Evolutionary conservation across 2,113 vertebrate species (phyloP).

Genomic region (Eira barbara): DNA sequence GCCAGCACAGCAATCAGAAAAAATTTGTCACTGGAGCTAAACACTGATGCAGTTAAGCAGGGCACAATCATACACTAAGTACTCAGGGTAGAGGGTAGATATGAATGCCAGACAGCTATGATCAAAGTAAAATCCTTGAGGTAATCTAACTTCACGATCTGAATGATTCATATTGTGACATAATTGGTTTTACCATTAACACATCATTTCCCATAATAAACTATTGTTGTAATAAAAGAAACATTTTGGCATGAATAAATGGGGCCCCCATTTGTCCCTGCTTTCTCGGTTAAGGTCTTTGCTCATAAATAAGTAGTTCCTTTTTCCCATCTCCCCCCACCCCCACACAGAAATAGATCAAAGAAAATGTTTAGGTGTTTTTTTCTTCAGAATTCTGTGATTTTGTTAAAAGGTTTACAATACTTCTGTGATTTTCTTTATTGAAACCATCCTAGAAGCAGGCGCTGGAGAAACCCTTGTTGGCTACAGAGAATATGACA

Average conservation of each 20-base stretch:
- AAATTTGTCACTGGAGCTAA: neutral
- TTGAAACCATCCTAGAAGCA: neutral
- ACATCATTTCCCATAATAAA: neutral
- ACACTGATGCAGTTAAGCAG: neutral
- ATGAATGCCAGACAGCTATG: rapidly evolving
- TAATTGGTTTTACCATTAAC: neutral
- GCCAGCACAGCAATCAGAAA: neutral
- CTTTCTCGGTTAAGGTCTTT: neutral
- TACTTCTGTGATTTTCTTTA: neutral
- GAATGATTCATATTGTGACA: neutral
- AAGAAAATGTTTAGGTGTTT: neutral
- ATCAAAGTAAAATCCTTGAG: neutral
- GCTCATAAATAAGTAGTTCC: neutral
- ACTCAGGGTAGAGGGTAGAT: neutral
- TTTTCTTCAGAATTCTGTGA: neutral
- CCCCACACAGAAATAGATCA: neutral
- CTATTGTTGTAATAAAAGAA: neutral
- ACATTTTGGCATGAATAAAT: neutral
- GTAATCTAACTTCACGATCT: neutral
- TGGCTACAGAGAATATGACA: neutral
- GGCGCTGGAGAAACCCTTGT: neutral
- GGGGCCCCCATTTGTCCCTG: neutral
- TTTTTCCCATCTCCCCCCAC: neutral
- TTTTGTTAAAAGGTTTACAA: neutral
- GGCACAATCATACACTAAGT: rapidly evolving